These are phyloP conservation scores for Arge pagana DNA, from an alignment of 2,888 invertebrate species.

Conservation along the genomic window DNA sequence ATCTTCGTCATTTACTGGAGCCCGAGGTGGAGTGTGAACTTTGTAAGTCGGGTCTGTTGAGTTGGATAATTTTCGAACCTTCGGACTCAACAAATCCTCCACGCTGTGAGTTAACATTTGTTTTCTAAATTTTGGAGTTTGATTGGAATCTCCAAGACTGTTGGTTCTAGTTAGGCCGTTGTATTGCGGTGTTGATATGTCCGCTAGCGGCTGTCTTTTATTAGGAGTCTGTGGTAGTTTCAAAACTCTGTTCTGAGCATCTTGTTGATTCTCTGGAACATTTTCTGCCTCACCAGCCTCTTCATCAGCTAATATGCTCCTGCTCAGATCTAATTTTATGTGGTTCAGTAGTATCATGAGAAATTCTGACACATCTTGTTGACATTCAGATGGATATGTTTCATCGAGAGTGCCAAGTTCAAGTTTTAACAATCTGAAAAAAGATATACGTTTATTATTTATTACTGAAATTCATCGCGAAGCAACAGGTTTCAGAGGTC, in stretches of 20 bases:
- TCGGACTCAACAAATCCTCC: constrained; percentile 32
- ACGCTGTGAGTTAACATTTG: constrained; percentile 27
- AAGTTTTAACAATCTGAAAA: constrained; percentile 39
- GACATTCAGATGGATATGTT: constrained; percentile 45
- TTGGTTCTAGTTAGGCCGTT: constrained; percentile 21
- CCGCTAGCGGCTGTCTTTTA: constrained; percentile 40
- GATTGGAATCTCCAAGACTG: constrained; percentile 5
- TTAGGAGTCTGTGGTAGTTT: constrained; percentile 29
- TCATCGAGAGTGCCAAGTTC: constrained; percentile 41
- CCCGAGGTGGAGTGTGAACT: constrained; percentile 32
- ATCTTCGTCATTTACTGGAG: constrained; percentile 9
- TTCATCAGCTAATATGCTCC: constrained; percentile 25
- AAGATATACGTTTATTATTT: background rate
- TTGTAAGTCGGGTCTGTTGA: constrained; percentile 26
- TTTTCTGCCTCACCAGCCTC: constrained; percentile 39
- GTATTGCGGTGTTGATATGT: constrained; percentile 34
- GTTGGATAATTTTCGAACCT: constrained; percentile 28
- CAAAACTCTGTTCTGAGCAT: constrained; percentile 14
- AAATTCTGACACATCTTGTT: constrained; percentile 52
- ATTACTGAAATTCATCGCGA: too few species aligned
- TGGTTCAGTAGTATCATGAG: constrained; percentile 47
- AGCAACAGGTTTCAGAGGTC: background rate
- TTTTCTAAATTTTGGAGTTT: constrained; percentile 25
- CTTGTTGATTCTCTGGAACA: constrained; percentile 37
- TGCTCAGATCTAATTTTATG: constrained; percentile 44